Evolutionary conservation across 2,113 vertebrate species (phyloP), one percentile per base, ranked within the genome.

Genomic region (Deroptyus accipitrinus): DNA sequence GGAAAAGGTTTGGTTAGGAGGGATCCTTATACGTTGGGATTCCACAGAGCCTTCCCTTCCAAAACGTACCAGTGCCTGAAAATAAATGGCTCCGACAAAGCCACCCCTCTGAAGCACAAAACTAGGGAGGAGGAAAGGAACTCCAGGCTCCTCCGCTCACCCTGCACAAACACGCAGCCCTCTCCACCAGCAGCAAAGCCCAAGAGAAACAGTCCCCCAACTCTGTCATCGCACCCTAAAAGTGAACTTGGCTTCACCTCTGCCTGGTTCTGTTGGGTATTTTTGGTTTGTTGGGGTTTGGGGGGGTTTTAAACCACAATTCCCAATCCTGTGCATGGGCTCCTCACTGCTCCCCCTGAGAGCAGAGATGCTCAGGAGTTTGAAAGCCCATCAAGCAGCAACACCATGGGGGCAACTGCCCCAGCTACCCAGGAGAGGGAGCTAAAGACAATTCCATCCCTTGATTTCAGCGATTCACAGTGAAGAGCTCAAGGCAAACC

Each of bases 341-440:
- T 86, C 69, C 48, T 72, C 66, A 20, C 37, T 46, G 5, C 52
- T 70, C 25, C 55, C 72, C 42, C 42, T 3, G 8, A 42, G 37
- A 64, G 49, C 59, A 48, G 39, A 42, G 49, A 64, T 61, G 70
- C 67, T 63, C 31, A 25, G 82, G 51, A 75, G n/a, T 18, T 46
- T 59, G 44, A 48, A 23, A 74, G 41, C 1, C 48, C 37, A 49
- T 28, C 1, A 0, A 75, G 90, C 62, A 63, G 57, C 70, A 79
- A 2, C 39, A 54, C 1, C 33, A 7, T 1, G 11, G 14, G 94
- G 89, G 70, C 87, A 95, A 91, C 76, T 10, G 28, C 76, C 13
- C 52, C 11, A 55, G 66, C 12, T 41, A 68, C 80, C 62, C 68
- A 3, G 85, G 90, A 93, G 86, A 93, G 73, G 78, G 94, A 94